Evolutionary conservation across 2,113 vertebrate species (phyloP).

Genomic region (Lamprologus tigripictilis): DNA sequence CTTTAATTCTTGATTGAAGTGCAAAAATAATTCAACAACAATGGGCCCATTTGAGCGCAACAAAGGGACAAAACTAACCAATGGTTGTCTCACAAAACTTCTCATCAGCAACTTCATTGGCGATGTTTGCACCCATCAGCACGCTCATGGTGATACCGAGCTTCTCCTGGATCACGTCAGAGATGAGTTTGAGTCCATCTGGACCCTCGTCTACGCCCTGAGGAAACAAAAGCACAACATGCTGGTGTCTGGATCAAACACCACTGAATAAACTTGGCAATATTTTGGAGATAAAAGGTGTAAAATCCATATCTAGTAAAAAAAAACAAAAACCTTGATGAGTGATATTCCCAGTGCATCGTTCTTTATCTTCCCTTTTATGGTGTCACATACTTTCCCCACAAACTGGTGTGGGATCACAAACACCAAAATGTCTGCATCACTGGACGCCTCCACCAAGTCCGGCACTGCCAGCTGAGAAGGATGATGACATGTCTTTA

Average conservation of each 20-base stretch:
- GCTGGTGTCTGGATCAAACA: not conserved
- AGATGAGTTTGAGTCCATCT: constrained; percentile 90
- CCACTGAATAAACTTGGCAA: not conserved
- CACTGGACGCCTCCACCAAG: constrained; percentile 77
- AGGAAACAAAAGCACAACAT: not conserved
- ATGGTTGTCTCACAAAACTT: constrained; percentile 99
- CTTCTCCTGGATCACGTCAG: constrained; percentile 88
- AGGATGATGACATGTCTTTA: not conserved
- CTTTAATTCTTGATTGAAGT: not conserved
- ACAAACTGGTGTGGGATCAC: constrained; percentile 98
- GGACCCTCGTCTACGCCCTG: constrained; percentile 93
- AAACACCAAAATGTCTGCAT: constrained; percentile 86
- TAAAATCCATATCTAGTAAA: not conserved
- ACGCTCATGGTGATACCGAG: constrained; percentile 86
- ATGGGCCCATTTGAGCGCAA: not conserved
- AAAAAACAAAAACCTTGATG: constrained; percentile 80
- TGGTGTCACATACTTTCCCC: constrained; percentile 80
- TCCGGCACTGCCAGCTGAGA: constrained; percentile 87
- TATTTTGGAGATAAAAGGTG: not conserved
- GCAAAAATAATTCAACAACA: not conserved
- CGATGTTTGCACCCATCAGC: constrained; percentile 97
- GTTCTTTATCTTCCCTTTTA: constrained; percentile 83
- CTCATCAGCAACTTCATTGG: constrained; percentile 90
- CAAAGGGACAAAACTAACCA: constrained; percentile 68
- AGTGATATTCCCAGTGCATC: constrained; percentile 83